These are phyloP conservation scores for Drosophila nebulosa DNA, from an alignment of 1,140 invertebrate species.

Conservation along the genomic window DNA sequence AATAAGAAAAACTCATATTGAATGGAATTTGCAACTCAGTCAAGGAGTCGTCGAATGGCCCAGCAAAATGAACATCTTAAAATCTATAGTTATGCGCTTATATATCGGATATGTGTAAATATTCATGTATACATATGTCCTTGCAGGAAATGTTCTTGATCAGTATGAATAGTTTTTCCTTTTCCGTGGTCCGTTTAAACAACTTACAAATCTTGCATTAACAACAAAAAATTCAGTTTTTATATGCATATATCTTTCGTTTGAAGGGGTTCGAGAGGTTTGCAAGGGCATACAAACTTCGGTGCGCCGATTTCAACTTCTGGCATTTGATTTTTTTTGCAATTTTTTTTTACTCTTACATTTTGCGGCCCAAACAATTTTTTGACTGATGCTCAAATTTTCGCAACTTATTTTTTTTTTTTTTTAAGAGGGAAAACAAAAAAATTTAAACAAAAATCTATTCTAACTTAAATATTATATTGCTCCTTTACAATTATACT, in stretches of 20 bases:
- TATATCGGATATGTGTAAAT: too few species aligned
- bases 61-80: constrained; percentile 47
- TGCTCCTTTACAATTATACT: constrained; percentile 59
- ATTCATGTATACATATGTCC: too few species aligned
- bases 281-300: not conserved
- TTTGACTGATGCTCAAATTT: constrained; percentile 77
- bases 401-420: constrained; percentile 60
- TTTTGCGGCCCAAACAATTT: constrained; percentile 71
- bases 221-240: too few species aligned
- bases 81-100: not conserved
- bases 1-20: constrained; percentile 39
- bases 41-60: constrained; percentile 61
- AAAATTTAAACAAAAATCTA: constrained; percentile 38
- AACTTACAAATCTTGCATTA: too few species aligned
- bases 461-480: constrained; percentile 67
- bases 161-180: too few species aligned
- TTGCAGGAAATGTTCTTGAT: too few species aligned
- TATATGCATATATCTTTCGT: too few species aligned
- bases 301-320: not conserved
- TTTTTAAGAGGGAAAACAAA: not conserved
- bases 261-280: too few species aligned
- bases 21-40: constrained; percentile 68
- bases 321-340: constrained; percentile 7
- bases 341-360: constrained; percentile 27
- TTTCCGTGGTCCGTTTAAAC: too few species aligned